A percentile compares a stretch with the other conserved stretches of the same genome.
Evolutionary conservation across 2,113 vertebrate genomes (phyloP).

Genomic region (Abramis brama): DNA sequence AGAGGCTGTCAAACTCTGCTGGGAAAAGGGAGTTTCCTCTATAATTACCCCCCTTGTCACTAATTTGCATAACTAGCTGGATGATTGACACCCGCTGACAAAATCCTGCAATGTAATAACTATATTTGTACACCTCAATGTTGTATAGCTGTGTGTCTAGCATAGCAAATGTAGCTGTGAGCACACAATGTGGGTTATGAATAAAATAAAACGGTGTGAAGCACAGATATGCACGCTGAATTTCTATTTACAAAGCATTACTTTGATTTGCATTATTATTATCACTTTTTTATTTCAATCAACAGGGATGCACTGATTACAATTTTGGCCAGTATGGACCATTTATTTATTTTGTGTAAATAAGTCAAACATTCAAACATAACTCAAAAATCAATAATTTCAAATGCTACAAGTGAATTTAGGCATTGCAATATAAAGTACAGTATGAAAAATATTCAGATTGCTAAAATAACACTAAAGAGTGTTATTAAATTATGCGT

Average conservation of each 20-base stretch:
- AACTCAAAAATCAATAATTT: too few species aligned
- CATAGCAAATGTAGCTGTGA: not conserved
- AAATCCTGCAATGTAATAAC: conserved; percentile 9
- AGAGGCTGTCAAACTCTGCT: not conserved
- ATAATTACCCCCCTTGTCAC: conserved; percentile 7
- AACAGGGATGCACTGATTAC: not conserved
- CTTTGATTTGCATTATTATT: not conserved
- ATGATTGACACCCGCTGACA: conserved; percentile 18
- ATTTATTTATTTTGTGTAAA: too few species aligned
- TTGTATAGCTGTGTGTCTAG: not conserved
- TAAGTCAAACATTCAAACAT: too few species aligned
- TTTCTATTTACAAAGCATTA: conserved; percentile 2
- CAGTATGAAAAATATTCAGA: too few species aligned
- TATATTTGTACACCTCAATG: not conserved
- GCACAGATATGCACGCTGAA: not conserved
- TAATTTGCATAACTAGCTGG: conserved; percentile 23
- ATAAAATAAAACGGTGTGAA: not conserved
- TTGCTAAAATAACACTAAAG: too few species aligned
- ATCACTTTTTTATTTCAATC: not conserved
- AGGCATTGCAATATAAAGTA: too few species aligned
- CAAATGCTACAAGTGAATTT: too few species aligned
- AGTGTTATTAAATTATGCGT: too few species aligned
- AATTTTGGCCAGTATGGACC: not conserved
- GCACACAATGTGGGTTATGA: not conserved
- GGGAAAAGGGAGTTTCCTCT: conserved; percentile 24